phyloP scores from a whole-genome alignment of 1,140 invertebrate species.

The Doryteuthis pealeii region DNA sequence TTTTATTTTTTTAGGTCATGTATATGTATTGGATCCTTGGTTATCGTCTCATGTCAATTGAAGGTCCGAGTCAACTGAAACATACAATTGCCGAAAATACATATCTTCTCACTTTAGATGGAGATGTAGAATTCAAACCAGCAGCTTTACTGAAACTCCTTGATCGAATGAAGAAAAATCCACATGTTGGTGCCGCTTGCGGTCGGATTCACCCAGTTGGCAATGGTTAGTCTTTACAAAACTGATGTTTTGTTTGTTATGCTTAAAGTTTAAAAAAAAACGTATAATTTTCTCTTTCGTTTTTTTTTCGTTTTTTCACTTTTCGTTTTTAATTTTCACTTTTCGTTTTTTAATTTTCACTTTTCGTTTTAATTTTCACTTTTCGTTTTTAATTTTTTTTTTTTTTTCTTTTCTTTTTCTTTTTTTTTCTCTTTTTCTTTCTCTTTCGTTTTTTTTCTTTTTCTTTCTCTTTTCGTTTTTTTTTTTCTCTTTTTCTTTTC shows the following conservation, averaged over 20 bases:
- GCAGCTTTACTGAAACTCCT: constrained; percentile 62
- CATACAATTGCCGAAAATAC: constrained; percentile 71
- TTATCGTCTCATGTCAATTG: constrained; percentile 31
- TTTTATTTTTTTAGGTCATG: constrained; percentile 74
- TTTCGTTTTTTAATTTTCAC: too few species aligned
- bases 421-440: background rate
- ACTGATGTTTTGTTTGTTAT: background rate
- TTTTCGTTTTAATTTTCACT: background rate
- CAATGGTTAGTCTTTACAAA: constrained; percentile 41
- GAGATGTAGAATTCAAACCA: constrained; percentile 66
- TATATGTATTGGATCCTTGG: constrained; percentile 91
- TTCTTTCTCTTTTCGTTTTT: background rate
- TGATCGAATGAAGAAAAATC: constrained; percentile 65
- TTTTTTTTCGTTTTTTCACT: background rate
- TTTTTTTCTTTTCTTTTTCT: background rate
- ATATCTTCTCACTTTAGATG: constrained; percentile 64
- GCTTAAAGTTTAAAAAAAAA: too few species aligned
- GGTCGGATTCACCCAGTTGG: constrained; percentile 65
- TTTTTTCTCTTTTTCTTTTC: too few species aligned
- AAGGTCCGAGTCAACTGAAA: constrained; percentile 78
- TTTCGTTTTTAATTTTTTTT: background rate
- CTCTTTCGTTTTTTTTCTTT: background rate
- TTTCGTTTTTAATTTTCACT: background rate
- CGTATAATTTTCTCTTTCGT: background rate
- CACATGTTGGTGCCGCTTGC: constrained; percentile 64